These are phyloP conservation scores for Euplexia lucipara DNA, from an alignment of 2,888 invertebrate species.

Conservation along the genomic window DNA sequence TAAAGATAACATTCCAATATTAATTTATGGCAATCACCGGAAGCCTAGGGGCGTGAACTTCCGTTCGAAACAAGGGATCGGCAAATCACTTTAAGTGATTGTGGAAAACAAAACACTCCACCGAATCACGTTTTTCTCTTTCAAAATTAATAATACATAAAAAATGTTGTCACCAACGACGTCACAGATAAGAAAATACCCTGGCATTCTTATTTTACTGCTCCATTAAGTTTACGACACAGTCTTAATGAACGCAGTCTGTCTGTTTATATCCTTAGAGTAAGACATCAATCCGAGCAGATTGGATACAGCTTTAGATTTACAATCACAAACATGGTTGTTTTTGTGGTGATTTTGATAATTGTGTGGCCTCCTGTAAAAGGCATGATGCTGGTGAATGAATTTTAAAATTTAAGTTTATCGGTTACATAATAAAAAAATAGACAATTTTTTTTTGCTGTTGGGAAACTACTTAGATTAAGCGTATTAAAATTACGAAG, in stretches of 20 bases:
- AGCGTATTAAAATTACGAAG: no score
- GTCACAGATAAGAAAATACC: slow-evolving; percentile 20
- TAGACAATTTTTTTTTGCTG: no score
- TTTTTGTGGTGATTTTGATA: slow-evolving; percentile 3
- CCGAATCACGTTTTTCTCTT: not conserved
- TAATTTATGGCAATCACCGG: slow-evolving; percentile 45
- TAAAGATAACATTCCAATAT: slow-evolving; percentile 37
- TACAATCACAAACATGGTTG: slow-evolving; percentile 2
- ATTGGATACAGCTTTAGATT: slow-evolving; percentile 20
- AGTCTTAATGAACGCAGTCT: slow-evolving; percentile 34
- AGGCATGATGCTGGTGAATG: no score
- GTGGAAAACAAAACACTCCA: not conserved
- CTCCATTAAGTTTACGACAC: slow-evolving; percentile 54
- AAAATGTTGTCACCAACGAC: not conserved
- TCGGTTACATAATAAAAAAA: no score
- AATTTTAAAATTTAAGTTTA: no score
- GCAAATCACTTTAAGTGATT: slow-evolving; percentile 32
- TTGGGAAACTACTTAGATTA: no score
- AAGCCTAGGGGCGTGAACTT: slow-evolving; percentile 49
- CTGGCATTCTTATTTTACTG: slow-evolving; percentile 36
- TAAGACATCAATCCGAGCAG: slow-evolving; percentile 26
- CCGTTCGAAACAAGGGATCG: slow-evolving; percentile 45
- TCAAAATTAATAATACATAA: not conserved
- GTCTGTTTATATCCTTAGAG: slow-evolving; percentile 36
- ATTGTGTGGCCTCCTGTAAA: not conserved